Evolutionary conservation across 2,888 invertebrate species (phyloP).

Genomic region (Petrolisthes cinctipes): DNA sequence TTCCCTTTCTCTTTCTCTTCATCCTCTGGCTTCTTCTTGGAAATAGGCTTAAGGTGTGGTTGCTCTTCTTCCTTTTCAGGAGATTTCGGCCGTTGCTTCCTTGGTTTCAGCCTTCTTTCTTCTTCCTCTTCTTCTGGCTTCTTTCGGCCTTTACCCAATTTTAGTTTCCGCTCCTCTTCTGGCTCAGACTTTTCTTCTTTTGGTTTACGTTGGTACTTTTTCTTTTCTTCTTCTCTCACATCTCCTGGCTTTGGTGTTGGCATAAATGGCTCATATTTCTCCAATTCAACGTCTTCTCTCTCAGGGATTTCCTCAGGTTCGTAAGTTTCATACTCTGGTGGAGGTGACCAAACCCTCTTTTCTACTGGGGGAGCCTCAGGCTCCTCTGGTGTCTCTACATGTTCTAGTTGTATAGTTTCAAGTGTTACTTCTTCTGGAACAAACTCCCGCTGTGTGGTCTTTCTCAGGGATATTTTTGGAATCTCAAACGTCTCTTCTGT

Average conservation of each 20-base stretch:
- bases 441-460: constrained; percentile 46
- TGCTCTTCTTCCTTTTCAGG: constrained; percentile 39
- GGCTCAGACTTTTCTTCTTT: constrained; percentile 19
- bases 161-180: constrained; percentile 39
- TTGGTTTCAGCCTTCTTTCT: constrained; percentile 37
- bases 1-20: constrained; percentile 40
- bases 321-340: constrained; percentile 44
- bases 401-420: constrained; percentile 42
- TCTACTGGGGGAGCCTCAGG: constrained; percentile 32
- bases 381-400: constrained; percentile 53
- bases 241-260: constrained; percentile 29
- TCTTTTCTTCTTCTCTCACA: constrained; percentile 17
- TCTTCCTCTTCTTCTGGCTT: constrained; percentile 29
- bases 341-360: constrained; percentile 44
- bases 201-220: constrained; percentile 27
- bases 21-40: constrained; percentile 25
- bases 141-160: constrained; percentile 39
- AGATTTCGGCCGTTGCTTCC: constrained; percentile 1
- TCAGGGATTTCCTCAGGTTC: constrained; percentile 44
- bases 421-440: constrained; percentile 33
- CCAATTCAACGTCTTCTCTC: constrained; percentile 42
- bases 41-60: constrained; percentile 38
- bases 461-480: constrained; percentile 39
- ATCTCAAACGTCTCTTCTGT: constrained; percentile 33
- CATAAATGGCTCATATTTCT: constrained; percentile 27